phyloP scores from a whole-genome alignment of 2,888 invertebrate species.

The Elgonia sp. region DNA sequence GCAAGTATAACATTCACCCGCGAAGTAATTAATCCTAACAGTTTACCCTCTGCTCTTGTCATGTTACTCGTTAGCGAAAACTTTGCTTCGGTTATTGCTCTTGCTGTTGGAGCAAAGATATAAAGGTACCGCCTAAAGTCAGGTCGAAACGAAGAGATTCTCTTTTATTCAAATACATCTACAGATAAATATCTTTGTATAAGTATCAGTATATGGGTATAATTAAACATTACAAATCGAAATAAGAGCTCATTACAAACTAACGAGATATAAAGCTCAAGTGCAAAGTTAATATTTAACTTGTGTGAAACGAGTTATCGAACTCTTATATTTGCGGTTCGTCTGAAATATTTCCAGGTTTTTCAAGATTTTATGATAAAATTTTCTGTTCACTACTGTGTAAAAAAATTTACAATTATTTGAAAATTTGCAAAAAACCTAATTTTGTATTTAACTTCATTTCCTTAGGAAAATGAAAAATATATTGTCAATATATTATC shows the following conservation, averaged over 20 bases:
- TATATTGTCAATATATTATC: not conserved
- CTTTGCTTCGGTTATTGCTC: constrained; percentile 68
- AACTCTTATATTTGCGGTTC: constrained; percentile 29
- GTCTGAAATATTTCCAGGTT: not conserved
- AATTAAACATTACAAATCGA: constrained; percentile 48
- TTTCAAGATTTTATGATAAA: too few species aligned
- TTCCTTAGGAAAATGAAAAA: not conserved
- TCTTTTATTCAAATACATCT: constrained; percentile 48
- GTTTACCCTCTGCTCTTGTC: constrained; percentile 72
- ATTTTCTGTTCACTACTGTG: not conserved
- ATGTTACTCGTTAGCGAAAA: constrained; percentile 72
- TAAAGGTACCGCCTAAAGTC: constrained; percentile 58
- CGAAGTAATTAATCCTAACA: constrained; percentile 71
- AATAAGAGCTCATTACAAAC: constrained; percentile 58
- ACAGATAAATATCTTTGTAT: constrained; percentile 8
- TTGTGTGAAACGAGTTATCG: constrained; percentile 15
- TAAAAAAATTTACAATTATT: not conserved
- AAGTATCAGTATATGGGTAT: not conserved
- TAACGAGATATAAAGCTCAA: constrained; percentile 26
- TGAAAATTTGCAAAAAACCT: too few species aligned
- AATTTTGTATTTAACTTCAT: too few species aligned
- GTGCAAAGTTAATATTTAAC: constrained; percentile 39
- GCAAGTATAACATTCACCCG: constrained; percentile 53
- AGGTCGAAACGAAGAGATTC: constrained; percentile 45
- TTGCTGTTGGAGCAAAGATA: constrained; percentile 45